Base-by-base conservation (phyloP, 2,113 vertebrate genomes). In the Odocoileus virginianus region DNA sequence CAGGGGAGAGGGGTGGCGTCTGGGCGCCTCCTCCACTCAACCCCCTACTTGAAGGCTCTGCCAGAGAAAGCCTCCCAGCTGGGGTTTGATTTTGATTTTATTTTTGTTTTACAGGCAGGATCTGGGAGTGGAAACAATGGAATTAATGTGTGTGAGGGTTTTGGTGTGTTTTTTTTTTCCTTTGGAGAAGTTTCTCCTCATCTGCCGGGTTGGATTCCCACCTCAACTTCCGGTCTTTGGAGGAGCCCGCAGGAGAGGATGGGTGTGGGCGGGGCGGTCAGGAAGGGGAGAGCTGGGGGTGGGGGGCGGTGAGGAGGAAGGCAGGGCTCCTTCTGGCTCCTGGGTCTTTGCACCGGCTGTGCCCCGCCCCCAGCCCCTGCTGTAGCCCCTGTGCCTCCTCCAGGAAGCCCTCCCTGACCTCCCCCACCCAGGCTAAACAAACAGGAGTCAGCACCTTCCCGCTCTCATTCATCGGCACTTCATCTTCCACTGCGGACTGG, bases 31-130 rank as follows among this genome's bases (percentile, higher is more conserved):
- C 52, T 19, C 67, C 71, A 50, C 16, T 50, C 71, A 55, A 57
- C 64, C 52, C 92, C 27, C 92, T 43, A 8, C 21, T 28, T 23
- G 82, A 74, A 28, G 10, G 30, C 43, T 52, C 61, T 71, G 58
- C 86, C 88, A 74, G 83, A 64, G 89, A 74, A 93, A 85, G 71
- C 81, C 30, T 43, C 21, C 45, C 86, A 83, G 90, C 92, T 96
- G 95, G 47, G 64, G 81, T 67, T 87, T 50, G 91, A 54, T 86
- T 95, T 93, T 95, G 95, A 57, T 86, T 95, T 91, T 95, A 83
- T 95, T 95, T 97, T 90, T 95, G 87, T 96, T 97, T 95, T 92
- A 57, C 92, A 94, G 64, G 89, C 91, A 89, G 96, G 96, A 97
- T 91, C 93, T 95, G 92, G 87, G 94, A 96, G 90, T 14, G 4